A percentile compares a stretch with the other conserved stretches of the same genome.
Evolutionary conservation across 1,140 invertebrate genomes (phyloP).

Genomic region (Zaprionus capensis): DNA sequence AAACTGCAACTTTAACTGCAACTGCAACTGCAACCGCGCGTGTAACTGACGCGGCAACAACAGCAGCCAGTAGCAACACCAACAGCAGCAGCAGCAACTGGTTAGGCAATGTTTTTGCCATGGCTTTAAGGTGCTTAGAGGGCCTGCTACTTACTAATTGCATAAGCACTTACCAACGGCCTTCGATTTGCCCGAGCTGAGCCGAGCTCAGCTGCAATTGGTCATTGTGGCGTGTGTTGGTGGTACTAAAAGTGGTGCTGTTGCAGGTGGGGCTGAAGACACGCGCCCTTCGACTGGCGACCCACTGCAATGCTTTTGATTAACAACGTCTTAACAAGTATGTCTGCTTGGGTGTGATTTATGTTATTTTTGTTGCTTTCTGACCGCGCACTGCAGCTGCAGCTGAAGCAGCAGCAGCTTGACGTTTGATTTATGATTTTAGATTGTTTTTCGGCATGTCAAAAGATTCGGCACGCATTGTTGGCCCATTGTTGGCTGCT

Average conservation of each 20-base stretch:
- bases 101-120: constrained; percentile 60
- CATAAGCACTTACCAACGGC: constrained; percentile 70
- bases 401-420: constrained; percentile 46
- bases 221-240: constrained; percentile 5
- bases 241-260: neutral
- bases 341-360: constrained; percentile 67
- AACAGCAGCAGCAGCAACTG: constrained; percentile 24
- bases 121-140: constrained; percentile 29
- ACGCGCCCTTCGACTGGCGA: constrained; percentile 45
- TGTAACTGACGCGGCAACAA: constrained; percentile 30
- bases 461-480: constrained; percentile 73
- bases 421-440: constrained; percentile 75
- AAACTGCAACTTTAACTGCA: constrained; percentile 55
- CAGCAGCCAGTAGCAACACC: constrained; percentile 26
- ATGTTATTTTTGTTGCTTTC: constrained; percentile 53
- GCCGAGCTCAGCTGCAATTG: constrained; percentile 42
- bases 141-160: constrained; percentile 66
- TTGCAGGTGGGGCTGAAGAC: constrained; percentile 19
- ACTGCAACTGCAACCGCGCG: constrained; percentile 42
- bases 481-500: constrained; percentile 52
- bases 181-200: constrained; percentile 56
- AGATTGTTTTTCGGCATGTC: constrained; percentile 63
- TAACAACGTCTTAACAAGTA: constrained; percentile 79
- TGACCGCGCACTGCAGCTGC: constrained; percentile 20
- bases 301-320: constrained; percentile 70